A percentile compares a stretch with the other conserved stretches of the same genome.
Evolutionary conservation across 2,888 invertebrate species (phyloP).

Genomic region (Stenurella melanura): DNA sequence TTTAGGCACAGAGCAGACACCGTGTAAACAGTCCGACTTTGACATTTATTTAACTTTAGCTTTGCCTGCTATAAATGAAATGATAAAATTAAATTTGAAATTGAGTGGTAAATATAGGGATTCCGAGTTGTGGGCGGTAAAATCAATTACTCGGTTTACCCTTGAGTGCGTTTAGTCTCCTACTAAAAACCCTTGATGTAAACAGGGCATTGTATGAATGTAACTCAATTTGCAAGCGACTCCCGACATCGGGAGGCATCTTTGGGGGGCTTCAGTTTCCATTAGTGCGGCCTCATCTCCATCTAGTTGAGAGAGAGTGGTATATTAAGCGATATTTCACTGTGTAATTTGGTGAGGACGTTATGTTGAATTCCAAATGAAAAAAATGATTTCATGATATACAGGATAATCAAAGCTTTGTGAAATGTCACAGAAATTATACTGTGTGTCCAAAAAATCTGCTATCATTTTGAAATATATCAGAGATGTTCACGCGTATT

Average conservation of each 20-base stretch:
- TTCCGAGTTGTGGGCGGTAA: conserved; percentile 54
- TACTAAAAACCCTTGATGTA: conserved; percentile 68
- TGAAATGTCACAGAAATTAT: no score
- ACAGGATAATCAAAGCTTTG: not conserved
- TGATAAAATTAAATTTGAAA: conserved; percentile 53
- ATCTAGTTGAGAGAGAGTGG: conserved; percentile 32
- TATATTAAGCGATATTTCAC: conserved; percentile 22
- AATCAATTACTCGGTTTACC: conserved; percentile 63
- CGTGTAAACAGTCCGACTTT: not conserved
- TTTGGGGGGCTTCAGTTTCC: conserved; percentile 69
- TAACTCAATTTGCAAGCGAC: conserved; percentile 70
- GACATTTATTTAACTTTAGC: not conserved
- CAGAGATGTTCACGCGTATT: no score
- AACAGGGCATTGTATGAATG: conserved; percentile 69
- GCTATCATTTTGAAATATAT: no score
- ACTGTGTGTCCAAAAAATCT: no score
- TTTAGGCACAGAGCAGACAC: not conserved
- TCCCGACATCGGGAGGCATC: conserved; percentile 67
- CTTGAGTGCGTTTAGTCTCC: conserved; percentile 59
- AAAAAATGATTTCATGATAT: not conserved
- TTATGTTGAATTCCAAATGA: not conserved
- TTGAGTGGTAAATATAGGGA: conserved; percentile 55
- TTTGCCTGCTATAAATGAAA: conserved; percentile 21
- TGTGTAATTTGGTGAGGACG: conserved; percentile 4
- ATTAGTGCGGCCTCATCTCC: conserved; percentile 63